These are phyloP conservation scores for Chromobotia macracanthus DNA, from an alignment of 2,797 vertebrate genomes.

Conservation along the genomic window DNA sequence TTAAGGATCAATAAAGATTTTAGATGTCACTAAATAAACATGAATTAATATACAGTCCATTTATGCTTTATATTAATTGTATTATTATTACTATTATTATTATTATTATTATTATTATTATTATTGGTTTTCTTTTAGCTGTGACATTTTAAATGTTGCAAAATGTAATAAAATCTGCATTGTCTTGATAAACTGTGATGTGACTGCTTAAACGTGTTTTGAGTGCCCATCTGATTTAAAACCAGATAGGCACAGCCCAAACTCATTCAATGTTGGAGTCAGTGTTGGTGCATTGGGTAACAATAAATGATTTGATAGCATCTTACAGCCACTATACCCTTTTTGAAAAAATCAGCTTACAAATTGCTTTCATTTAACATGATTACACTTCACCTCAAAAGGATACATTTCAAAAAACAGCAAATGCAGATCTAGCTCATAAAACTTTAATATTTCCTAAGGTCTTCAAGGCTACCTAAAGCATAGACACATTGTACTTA, in stretches of 20 bases:
- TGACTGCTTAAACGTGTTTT: not conserved
- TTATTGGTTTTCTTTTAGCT: slow-evolving; percentile 35
- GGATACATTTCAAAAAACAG: no score
- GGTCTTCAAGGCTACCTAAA: not conserved
- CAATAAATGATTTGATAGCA: no score
- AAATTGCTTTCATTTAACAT: no score
- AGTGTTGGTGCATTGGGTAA: no score
- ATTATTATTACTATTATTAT: slow-evolving; percentile 11
- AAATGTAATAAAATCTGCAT: slow-evolving; percentile 41
- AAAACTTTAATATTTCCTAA: not conserved
- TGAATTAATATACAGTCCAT: slow-evolving; percentile 22
- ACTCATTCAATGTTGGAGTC: no score
- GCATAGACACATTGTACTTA: not conserved
- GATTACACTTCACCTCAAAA: no score
- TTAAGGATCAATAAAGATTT: slow-evolving; percentile 17
- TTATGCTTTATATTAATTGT: slow-evolving; percentile 26
- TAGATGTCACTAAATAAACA: slow-evolving; percentile 2
- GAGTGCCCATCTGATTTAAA: no score
- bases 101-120: not conserved
- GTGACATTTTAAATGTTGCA: slow-evolving; percentile 39
- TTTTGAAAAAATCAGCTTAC: no score
- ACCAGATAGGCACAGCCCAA: no score
- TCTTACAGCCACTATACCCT: no score
- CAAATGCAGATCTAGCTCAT: no score
- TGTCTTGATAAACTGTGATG: slow-evolving; percentile 12